phyloP scores from a whole-genome alignment of 2,113 vertebrate species.

The Aepyceros melampus region DNA sequence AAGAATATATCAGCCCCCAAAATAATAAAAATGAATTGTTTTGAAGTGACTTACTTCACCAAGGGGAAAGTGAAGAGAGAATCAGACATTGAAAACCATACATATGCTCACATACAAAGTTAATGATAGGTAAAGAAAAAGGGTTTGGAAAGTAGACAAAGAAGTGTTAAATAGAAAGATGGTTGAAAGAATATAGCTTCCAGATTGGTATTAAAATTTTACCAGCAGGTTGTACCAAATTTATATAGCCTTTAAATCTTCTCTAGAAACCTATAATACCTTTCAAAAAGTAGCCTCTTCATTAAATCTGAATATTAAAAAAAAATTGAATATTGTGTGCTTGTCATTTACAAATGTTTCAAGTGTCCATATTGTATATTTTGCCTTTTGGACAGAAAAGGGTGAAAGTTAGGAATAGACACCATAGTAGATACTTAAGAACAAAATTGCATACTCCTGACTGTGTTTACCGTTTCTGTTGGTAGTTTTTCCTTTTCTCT shows the following conservation, averaged over 20 bases:
- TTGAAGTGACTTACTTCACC: neutral
- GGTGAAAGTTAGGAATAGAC: neutral
- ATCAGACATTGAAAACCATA: neutral
- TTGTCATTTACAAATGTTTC: conserved; percentile 1
- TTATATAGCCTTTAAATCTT: neutral
- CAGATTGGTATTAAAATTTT: neutral
- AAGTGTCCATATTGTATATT: neutral
- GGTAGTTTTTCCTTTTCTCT: neutral
- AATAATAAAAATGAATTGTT: conserved; percentile 23
- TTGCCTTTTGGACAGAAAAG: neutral
- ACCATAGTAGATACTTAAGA: neutral
- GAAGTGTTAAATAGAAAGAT: neutral
- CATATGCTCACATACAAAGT: neutral
- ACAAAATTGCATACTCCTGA: neutral
- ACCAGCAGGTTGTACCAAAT: neutral
- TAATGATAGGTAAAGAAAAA: neutral
- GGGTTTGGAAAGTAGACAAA: neutral
- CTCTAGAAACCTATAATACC: neutral
- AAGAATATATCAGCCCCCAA: neutral
- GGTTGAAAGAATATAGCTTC: neutral
- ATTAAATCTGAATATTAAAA: conserved; percentile 20
- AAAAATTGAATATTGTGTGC: neutral
- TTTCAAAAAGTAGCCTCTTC: neutral
- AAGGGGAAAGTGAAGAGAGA: neutral
- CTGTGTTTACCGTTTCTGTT: neutral